Conservation (phyloP, 2,797 vertebrate genomes). For the Scolopax bukidnonensis region DNA sequence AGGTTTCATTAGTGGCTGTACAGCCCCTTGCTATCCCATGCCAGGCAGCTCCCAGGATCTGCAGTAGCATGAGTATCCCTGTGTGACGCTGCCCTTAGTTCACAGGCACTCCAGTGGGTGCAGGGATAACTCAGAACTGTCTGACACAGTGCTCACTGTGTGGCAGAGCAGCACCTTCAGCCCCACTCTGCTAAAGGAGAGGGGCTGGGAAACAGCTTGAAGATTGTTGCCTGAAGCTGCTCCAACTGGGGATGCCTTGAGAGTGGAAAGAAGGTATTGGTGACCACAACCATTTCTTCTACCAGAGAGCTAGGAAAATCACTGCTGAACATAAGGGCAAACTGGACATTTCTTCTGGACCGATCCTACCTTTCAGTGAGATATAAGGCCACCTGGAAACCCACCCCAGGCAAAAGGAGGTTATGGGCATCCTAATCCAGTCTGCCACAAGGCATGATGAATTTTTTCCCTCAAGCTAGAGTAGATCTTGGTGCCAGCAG, state of each 20-base stretch:
- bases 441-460: not conserved
- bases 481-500: not conserved
- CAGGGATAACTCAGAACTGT: not conserved
- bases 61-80: not conserved
- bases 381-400: not conserved
- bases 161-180: not conserved
- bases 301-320: not conserved
- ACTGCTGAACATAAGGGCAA: not conserved
- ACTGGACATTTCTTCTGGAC: not conserved
- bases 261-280: not conserved
- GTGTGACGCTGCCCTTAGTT: not conserved
- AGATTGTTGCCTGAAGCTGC: not conserved
- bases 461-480: not conserved
- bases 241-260: not conserved
- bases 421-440: not conserved
- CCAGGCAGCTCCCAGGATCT: not conserved
- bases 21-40: accelerated
- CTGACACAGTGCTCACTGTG: accelerated
- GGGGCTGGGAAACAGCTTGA: not conserved
- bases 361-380: not conserved
- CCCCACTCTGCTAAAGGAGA: not conserved
- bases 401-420: not conserved
- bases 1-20: not conserved
- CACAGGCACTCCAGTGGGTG: not conserved
- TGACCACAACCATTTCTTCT: not conserved